These are phyloP conservation scores for Drosophila nigromelanica DNA, from an alignment of 1,140 invertebrate genomes.

Conservation along the genomic window DNA sequence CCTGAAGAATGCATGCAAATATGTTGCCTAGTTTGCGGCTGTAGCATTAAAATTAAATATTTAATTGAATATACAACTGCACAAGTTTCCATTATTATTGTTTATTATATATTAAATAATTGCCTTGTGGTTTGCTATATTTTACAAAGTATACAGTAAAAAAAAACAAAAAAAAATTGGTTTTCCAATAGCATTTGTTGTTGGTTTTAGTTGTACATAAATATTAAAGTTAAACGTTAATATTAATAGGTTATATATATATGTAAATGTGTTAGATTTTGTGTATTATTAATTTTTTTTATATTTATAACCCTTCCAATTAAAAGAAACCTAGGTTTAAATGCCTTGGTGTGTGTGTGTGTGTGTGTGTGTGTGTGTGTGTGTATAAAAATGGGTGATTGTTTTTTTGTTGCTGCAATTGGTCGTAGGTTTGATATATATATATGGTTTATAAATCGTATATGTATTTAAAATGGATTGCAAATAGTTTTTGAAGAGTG, in stretches of 20 bases:
- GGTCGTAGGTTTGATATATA: slow-evolving; percentile 13
- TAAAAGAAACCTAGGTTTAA: slow-evolving; percentile 46
- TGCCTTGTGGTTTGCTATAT: slow-evolving; percentile 72
- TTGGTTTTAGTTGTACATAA: slow-evolving; percentile 68
- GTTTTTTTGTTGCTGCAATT: slow-evolving; percentile 37
- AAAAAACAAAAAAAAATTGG: slow-evolving; percentile 42
- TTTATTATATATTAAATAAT: slow-evolving; percentile 52
- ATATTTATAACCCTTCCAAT: slow-evolving; percentile 41
- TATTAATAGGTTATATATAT: slow-evolving; percentile 48
- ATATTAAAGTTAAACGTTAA: slow-evolving; percentile 73
- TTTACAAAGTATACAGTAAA: slow-evolving; percentile 78
- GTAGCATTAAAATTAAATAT: background rate
- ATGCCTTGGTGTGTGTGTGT: slow-evolving; percentile 33
- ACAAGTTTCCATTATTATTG: slow-evolving; percentile 40
- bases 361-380: slow-evolving; percentile 16
- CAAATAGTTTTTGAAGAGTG: background rate
- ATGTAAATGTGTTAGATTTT: slow-evolving; percentile 37
- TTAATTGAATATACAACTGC: slow-evolving; percentile 5
- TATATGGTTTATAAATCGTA: slow-evolving; percentile 17
- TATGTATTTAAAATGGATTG: slow-evolving; percentile 9
- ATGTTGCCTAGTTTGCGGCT: slow-evolving; percentile 1
- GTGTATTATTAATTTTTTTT: slow-evolving; percentile 11
- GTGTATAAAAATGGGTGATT: slow-evolving; percentile 24
- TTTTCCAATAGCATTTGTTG: slow-evolving; percentile 46
- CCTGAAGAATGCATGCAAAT: background rate